phyloP scores from a whole-genome alignment of 2,797 vertebrate genomes.

The Furcifer pardalis region DNA sequence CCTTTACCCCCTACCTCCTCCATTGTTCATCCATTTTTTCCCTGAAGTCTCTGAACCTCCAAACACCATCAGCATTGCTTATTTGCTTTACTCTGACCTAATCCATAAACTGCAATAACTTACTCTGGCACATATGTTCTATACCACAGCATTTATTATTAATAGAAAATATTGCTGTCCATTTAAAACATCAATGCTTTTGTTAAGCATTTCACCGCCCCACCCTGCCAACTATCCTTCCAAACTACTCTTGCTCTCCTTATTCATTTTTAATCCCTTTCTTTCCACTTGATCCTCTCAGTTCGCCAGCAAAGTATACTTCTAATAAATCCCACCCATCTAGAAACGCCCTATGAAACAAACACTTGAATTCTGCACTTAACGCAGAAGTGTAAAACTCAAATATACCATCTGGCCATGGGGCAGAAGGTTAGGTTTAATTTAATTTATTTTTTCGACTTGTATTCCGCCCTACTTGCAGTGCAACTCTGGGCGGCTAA shows the following conservation, averaged over 20 bases:
- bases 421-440: too few relatives aligned
- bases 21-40: not conserved
- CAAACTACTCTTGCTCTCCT: conserved; percentile 56
- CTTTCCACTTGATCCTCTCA: conserved; percentile 50
- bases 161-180: conserved; percentile 67
- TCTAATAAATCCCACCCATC: conserved; percentile 47
- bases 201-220: conserved; percentile 64
- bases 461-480: too few relatives aligned
- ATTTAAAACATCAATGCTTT: conserved; percentile 73
- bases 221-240: conserved; percentile 37
- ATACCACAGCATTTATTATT: conserved; percentile 68
- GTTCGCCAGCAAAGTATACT: conserved; percentile 30
- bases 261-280: conserved; percentile 73
- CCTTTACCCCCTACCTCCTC: not conserved
- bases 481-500: too few relatives aligned
- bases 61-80: conserved; percentile 19
- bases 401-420: not conserved
- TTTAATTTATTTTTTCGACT: too few relatives aligned
- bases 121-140: conserved; percentile 66
- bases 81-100: conserved; percentile 28
- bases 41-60: conserved; percentile 28
- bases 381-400: not conserved
- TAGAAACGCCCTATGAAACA: not conserved
- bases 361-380: not conserved
- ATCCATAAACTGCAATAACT: conserved; percentile 58